Base-by-base conservation (phyloP, 2,797 vertebrate genomes). In the Protosalanx chinensis region DNA sequence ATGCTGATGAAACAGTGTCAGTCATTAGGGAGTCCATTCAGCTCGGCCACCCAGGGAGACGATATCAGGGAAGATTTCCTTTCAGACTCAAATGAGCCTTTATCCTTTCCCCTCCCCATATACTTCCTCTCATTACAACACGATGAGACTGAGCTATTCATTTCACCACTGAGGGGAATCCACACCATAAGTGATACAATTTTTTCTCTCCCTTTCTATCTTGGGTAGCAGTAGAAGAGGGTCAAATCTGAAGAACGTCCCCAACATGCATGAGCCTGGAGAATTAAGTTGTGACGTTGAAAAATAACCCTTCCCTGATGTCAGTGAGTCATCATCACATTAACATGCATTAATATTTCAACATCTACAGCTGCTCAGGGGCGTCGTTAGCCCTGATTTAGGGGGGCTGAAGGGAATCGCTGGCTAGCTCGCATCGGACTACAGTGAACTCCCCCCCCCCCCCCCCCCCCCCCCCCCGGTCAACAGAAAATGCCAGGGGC, bases 11-110 rank as follows among this genome's bases (percentile, higher is more conserved):
- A 70, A 68, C 41, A 59, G 70, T 65, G 69, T 62, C 68, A 74
- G 64, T 68, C 68, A 62, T 64, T 51, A 67, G 63, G 27, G 56
- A 20, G 49, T 30, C 41, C 64, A 69, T 79, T 77, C 69, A 72
- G 68, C 68, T 35, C 23, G 62, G 41, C 64, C 16, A 57, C 63
- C 57, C 67, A 63, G 70, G 67, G 64, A 37, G 70, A 59, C 65
- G 67, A 73, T 64, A 76, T 75, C 18, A 62, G 64, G 41, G 23
- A 67, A 20, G 46, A 41, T 68, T 73, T 60, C 62, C 23, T 67
- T 74, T 71, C 70, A 60, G 71, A 56, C 69, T 69, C 70, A 67
- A 71, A 73, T 76, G 15, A 72, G 72, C 68, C 71, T 76, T 62
- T 74, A 72, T 82, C 41, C 41, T 46, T 41, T 18, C 64, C 67